Percentiles rank a stretch among this genome's conserved stretches.
These are phyloP conservation scores for Morus bassanus DNA, from an alignment of 2,797 vertebrate species.

Conservation along the genomic window DNA sequence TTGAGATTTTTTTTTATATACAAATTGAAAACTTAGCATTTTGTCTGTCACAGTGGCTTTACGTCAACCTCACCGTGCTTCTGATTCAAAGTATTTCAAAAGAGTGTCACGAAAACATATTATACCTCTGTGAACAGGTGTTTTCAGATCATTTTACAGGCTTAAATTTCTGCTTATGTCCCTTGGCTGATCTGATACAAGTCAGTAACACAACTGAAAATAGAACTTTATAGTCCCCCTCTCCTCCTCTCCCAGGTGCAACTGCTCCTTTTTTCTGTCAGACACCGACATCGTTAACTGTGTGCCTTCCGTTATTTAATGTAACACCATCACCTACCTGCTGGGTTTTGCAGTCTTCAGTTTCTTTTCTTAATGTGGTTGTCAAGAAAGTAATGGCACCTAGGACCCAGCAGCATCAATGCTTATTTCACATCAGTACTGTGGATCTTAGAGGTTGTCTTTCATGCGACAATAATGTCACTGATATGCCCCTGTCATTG, in stretches of 20 bases:
- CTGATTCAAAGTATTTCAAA: neutral
- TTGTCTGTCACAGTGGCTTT: neutral
- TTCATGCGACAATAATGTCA: neutral
- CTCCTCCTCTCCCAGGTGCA: neutral
- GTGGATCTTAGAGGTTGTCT: fast-evolving
- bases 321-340: neutral
- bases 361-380: neutral
- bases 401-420: neutral
- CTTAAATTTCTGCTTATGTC: neutral
- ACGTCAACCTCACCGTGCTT: neutral
- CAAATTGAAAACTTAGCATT: neutral
- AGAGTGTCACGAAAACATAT: neutral
- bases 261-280: neutral
- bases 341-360: neutral
- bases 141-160: conserved; percentile 21
- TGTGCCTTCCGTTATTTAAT: neutral
- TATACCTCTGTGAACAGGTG: conserved; percentile 11
- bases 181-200: neutral
- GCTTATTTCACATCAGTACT: fast-evolving
- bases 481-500: neutral
- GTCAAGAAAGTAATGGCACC: neutral
- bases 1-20: neutral
- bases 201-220: neutral
- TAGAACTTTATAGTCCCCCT: neutral
- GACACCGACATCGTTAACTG: neutral